Evolutionary conservation across 2,797 vertebrate species (phyloP).

Genomic region (Labroides dimidiatus): DNA sequence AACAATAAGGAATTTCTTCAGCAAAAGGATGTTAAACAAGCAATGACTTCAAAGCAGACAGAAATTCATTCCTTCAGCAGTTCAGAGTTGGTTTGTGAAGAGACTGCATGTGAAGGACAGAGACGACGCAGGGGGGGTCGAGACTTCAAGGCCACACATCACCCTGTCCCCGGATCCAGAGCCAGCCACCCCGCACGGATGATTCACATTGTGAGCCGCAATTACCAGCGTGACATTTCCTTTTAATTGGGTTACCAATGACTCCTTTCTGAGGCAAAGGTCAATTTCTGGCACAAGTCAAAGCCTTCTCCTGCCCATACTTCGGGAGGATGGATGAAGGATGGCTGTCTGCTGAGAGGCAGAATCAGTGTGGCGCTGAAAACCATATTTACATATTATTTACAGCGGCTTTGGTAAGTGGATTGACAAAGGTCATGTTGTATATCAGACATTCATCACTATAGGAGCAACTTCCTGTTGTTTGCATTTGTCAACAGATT

Average conservation of each 20-base stretch:
- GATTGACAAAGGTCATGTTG: conserved; percentile 37
- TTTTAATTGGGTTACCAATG: conserved; percentile 86
- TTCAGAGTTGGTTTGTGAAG: background rate
- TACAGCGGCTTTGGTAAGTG: conserved; percentile 47
- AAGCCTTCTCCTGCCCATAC: conserved; percentile 63
- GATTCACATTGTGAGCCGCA: conserved; percentile 79
- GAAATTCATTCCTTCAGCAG: conserved; percentile 2
- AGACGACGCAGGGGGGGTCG: conserved; percentile 17
- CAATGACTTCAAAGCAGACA: conserved; percentile 29
- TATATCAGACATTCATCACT: background rate
- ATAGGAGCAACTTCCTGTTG: conserved; percentile 16
- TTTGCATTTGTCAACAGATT: conserved; percentile 6
- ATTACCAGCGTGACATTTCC: conserved; percentile 87
- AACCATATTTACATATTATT: conserved; percentile 64
- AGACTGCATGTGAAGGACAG: conserved; percentile 23
- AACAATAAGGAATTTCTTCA: background rate
- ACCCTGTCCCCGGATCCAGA: conserved; percentile 38
- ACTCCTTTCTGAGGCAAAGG: conserved; percentile 85
- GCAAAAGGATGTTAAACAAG: conserved; percentile 7
- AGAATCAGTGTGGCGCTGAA: conserved; percentile 31
- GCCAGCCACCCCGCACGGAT: conserved; percentile 56
- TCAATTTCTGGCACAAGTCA: conserved; percentile 81
- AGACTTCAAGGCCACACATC: conserved; percentile 69
- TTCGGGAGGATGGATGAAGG: conserved; percentile 61
- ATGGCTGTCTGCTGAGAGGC: conserved; percentile 35